Base-by-base conservation (phyloP, 2,797 vertebrate genomes). In the Rhynchotus rufescens region DNA sequence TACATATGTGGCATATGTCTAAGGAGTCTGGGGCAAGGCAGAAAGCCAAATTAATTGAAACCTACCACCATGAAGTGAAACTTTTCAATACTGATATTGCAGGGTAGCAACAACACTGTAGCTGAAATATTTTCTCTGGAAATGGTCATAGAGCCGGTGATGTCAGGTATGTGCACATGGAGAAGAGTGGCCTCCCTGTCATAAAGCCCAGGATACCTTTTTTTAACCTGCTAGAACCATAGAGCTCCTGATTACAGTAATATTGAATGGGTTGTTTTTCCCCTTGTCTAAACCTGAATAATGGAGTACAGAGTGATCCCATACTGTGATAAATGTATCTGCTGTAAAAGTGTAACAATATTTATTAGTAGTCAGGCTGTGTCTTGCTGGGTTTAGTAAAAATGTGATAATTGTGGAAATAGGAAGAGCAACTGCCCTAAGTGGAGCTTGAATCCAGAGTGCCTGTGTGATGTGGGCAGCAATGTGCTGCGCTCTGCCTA, bases 401-500 rank as follows among this genome's bases (percentile, higher is more conserved):
- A 38, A 56, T 10, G 61, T 71, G 30, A 66, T 56, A 76, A 87
- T 36, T 57, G n/a, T n/a, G n/a, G n/a, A n/a, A n/a, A n/a, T n/a
- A n/a, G n/a, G n/a, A n/a, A n/a, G n/a, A n/a, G n/a, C n/a, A n/a
- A n/a, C n/a, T n/a, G n/a, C n/a, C n/a, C n/a, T n/a, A n/a, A 26
- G 32, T 78, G 42, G 2, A 3, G 32, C 23, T 11, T 36, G 34
- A 80, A 80, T 44, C 65, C 62, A 25, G 72, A 15, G 26, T 30
- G 36, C 65, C 74, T 80, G 72, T 80, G 72, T 84, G 79, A 91
- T 74, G 64, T 73, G 81, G 80, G 73, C 79, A 80, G 66, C 91
- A 92, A 94, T 85, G 76, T 71, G 40, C 79, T 93, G 89, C 47
- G 78, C 76, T 93, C 84, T 92, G 80, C 89, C 76, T 91, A 17